Percentiles rank a stretch among this genome's conserved stretches.
Evolutionary conservation across 2,113 vertebrate species (phyloP).

Genomic region (Bungarus multicinctus): DNA sequence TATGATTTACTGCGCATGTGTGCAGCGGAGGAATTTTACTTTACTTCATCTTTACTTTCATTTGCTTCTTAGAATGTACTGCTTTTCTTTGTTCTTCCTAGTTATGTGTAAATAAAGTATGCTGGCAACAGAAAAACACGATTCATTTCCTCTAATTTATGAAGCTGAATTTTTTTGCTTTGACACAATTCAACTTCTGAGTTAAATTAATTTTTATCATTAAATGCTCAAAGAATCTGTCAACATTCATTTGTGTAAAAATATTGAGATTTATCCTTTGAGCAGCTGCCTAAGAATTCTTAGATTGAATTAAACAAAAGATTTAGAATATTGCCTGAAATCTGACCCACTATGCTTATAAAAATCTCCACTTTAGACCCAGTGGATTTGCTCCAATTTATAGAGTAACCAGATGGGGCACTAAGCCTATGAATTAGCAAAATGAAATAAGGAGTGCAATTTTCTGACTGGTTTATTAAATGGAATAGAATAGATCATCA

Average conservation of each 20-base stretch:
- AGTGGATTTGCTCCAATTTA: neutral
- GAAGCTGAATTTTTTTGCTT: too few relatives aligned
- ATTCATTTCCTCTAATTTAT: too few relatives aligned
- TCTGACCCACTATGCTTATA: neutral
- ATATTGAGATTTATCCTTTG: neutral
- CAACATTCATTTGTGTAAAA: neutral
- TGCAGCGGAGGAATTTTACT: too few relatives aligned
- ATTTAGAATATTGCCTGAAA: neutral
- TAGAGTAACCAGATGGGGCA: neutral
- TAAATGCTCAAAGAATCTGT: neutral
- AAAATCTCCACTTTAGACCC: neutral
- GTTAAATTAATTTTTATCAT: neutral
- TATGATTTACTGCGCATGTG: too few relatives aligned
- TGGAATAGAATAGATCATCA: neutral
- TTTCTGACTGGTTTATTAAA: neutral
- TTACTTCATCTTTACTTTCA: too few relatives aligned
- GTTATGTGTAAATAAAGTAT: too few relatives aligned
- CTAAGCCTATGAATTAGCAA: neutral
- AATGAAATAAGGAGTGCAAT: neutral
- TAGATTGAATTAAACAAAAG: neutral
- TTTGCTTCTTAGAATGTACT: too few relatives aligned
- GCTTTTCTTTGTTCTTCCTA: too few relatives aligned
- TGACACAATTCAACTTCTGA: neutral
- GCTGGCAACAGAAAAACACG: too few relatives aligned
- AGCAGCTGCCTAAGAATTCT: neutral